Evolutionary conservation across 2,888 invertebrate genomes (phyloP).

Genomic region (Herminia tarsipennalis): DNA sequence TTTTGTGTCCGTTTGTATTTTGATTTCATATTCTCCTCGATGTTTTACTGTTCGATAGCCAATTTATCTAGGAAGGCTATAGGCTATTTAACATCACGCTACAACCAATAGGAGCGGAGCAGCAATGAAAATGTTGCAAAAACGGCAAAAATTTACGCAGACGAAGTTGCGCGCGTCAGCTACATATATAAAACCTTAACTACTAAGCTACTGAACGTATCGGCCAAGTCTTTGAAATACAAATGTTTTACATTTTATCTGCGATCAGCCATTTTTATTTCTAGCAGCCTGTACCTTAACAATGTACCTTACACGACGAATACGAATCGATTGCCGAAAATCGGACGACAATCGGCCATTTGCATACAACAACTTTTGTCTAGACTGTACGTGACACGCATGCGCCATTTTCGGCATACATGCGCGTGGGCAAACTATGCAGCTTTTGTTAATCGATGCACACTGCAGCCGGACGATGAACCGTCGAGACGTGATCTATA

Average conservation of each 20-base stretch:
- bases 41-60: too few relatives aligned
- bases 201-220: neutral
- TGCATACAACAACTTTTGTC: conserved; percentile 71
- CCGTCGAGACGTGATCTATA: conserved; percentile 14
- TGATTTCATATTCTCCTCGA: too few relatives aligned
- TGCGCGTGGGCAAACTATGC: conserved; percentile 20
- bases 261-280: conserved; percentile 2
- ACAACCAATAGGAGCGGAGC: too few relatives aligned
- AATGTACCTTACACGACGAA: conserved; percentile 39
- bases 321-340: conserved; percentile 72
- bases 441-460: conserved; percentile 48
- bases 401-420: conserved; percentile 15
- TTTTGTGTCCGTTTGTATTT: too few relatives aligned
- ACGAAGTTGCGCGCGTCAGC: neutral
- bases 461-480: conserved; percentile 38
- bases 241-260: neutral
- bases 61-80: too few relatives aligned
- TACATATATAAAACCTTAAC: neutral
- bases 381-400: conserved; percentile 70
- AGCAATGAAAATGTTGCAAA: too few relatives aligned
- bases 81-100: too few relatives aligned
- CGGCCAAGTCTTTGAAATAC: neutral
- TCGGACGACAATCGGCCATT: conserved; percentile 68
- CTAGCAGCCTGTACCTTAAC: conserved; percentile 59
- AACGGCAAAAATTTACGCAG: too few relatives aligned